These are phyloP conservation scores for Prietella phreatophila DNA, from an alignment of 2,113 vertebrate genomes.

Conservation along the genomic window DNA sequence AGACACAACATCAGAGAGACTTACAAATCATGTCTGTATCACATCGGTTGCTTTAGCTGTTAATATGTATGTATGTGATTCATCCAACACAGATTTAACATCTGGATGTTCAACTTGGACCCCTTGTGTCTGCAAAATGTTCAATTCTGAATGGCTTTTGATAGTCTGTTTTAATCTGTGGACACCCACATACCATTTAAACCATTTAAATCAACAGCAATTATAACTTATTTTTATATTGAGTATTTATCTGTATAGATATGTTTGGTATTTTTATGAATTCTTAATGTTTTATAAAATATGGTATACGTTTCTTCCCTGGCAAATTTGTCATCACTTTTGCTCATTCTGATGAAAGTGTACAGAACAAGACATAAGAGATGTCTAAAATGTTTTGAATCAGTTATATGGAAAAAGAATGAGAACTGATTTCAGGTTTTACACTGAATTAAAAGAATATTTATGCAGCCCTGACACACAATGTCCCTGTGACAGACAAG, in stretches of 20 bases:
- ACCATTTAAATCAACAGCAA: no score
- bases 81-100: not conserved
- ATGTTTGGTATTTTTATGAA: no score
- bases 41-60: not conserved
- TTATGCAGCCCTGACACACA: slow-evolving; percentile 1
- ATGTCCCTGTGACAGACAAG: not conserved
- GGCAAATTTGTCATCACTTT: no score
- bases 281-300: not conserved
- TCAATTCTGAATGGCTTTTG: no score
- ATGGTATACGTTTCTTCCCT: no score
- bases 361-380: no score
- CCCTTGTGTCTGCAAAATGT: no score
- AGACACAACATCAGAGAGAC: not conserved
- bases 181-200: no score
- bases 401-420: not conserved
- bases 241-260: no score
- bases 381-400: not conserved
- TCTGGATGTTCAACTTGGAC: not conserved
- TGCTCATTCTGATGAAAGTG: no score
- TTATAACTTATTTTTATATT: no score
- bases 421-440: not conserved
- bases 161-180: no score
- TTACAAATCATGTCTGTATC: not conserved
- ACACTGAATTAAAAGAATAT: not conserved
- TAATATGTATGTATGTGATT: not conserved